phyloP scores from a whole-genome alignment of 2,113 vertebrate species.

The Chaetops frenatus region DNA sequence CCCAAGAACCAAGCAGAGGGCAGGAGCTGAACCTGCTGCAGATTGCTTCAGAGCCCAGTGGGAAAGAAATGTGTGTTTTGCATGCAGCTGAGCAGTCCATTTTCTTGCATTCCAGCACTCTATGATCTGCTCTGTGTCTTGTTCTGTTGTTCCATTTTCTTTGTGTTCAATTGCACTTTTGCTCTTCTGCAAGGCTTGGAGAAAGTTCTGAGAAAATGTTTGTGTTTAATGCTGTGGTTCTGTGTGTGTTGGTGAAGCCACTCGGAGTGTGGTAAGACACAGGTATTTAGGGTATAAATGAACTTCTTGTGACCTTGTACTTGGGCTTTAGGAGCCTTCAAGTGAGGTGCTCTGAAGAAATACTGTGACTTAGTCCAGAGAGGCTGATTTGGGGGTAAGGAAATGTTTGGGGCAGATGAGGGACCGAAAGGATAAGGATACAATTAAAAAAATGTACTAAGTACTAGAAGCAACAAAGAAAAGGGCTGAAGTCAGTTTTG shows the following conservation, averaged over 20 bases:
- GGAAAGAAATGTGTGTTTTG: background rate
- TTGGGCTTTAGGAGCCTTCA: background rate
- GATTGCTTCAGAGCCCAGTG: background rate
- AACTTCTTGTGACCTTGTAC: background rate
- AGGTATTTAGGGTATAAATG: background rate
- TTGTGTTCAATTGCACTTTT: background rate
- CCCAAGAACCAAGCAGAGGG: background rate
- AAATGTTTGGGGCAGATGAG: background rate
- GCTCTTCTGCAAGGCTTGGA: background rate
- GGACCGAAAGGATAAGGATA: too few species aligned
- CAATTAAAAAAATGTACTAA: too few species aligned
- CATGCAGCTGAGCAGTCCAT: background rate
- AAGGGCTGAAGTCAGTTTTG: background rate
- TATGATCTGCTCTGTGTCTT: background rate
- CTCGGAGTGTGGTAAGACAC: background rate
- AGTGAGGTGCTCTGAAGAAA: background rate
- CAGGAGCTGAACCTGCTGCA: background rate
- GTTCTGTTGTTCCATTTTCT: background rate
- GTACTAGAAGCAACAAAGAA: background rate
- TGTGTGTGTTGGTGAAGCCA: background rate
- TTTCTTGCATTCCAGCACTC: background rate
- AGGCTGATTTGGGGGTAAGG: background rate
- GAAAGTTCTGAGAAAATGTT: background rate
- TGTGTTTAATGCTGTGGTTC: background rate
- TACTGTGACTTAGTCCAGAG: background rate